phyloP scores from a whole-genome alignment of 1,140 invertebrate species.

The Harlomillsia oculata region DNA sequence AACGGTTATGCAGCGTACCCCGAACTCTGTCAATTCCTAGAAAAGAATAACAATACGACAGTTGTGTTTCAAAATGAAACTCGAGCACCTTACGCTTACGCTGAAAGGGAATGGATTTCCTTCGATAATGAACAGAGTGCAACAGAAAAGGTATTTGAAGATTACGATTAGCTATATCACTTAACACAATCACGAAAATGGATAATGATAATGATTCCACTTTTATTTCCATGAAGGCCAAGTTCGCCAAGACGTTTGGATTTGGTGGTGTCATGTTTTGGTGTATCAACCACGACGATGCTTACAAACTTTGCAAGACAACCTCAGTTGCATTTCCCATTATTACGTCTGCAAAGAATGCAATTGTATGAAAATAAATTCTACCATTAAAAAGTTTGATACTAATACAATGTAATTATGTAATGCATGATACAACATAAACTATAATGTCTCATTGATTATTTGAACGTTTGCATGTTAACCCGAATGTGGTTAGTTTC shows the following conservation, averaged over 20 bases:
- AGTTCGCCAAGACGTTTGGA: conserved; percentile 17
- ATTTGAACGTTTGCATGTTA: no score
- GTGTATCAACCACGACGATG: conserved; percentile 24
- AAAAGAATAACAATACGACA: conserved; percentile 42
- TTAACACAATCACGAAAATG: background rate
- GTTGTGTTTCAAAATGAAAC: conserved; percentile 55
- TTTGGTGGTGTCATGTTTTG: conserved; percentile 26
- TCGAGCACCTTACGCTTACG: conserved; percentile 66
- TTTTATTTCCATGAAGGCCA: conserved; percentile 13
- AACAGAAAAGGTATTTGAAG: conserved; percentile 51
- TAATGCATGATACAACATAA: no score
- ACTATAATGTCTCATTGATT: no score
- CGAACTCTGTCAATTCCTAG: conserved; percentile 57
- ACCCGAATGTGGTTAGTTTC: no score
- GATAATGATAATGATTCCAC: background rate
- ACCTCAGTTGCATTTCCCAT: conserved; percentile 22
- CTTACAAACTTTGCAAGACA: conserved; percentile 27
- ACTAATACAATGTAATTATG: no score
- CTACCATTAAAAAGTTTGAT: no score
- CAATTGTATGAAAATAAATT: background rate
- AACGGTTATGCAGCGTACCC: conserved; percentile 62
- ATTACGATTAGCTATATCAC: background rate
- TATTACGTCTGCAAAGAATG: background rate
- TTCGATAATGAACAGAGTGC: conserved; percentile 71
- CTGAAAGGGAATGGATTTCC: conserved; percentile 71